Evolutionary conservation across 2,797 vertebrate genomes (phyloP).

Genomic region (Hydrolagus colliei): DNA sequence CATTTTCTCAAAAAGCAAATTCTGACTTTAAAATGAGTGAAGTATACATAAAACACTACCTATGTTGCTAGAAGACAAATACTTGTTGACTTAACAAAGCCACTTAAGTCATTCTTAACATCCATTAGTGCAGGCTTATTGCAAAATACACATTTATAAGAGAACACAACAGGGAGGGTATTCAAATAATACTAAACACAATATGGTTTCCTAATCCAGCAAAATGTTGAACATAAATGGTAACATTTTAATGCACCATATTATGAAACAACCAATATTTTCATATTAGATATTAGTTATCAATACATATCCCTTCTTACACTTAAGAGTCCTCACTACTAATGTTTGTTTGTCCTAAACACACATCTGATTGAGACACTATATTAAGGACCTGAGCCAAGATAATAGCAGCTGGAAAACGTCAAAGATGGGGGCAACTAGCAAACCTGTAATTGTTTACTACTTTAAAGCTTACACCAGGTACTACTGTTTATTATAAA

Average conservation of each 20-base stretch:
- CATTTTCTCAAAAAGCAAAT: constrained; percentile 46
- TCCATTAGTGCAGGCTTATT: constrained; percentile 38
- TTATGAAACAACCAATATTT: constrained; percentile 35
- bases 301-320: no score
- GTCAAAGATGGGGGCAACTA: background rate
- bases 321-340: no score
- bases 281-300: constrained; percentile 33
- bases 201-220: constrained; percentile 13
- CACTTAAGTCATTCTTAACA: constrained; percentile 8
- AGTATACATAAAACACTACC: constrained; percentile 39
- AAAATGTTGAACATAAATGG: background rate
- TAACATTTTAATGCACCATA: background rate
- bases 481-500: constrained; percentile 35
- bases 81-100: constrained; percentile 30
- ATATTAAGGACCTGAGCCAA: background rate
- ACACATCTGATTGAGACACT: background rate
- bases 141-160: constrained; percentile 26
- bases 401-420: background rate
- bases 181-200: background rate
- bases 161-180: background rate
- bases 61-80: constrained; percentile 33
- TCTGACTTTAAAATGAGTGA: constrained; percentile 35
- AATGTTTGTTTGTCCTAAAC: no score
- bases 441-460: no score
- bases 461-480: constrained; percentile 32